Base-by-base conservation (phyloP, 1,140 invertebrate genomes). In the Maniola jurtina region DNA sequence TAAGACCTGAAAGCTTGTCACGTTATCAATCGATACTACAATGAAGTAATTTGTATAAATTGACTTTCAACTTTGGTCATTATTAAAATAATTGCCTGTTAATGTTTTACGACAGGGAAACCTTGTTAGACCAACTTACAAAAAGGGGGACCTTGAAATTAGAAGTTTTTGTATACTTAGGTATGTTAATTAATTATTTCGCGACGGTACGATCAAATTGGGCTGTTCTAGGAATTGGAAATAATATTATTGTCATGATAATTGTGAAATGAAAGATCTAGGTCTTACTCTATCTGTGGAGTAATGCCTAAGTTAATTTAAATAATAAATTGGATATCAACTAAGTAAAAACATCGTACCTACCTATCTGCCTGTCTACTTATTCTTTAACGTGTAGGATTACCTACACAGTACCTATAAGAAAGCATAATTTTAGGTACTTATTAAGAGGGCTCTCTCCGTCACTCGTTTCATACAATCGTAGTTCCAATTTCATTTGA, bases 21-120 rank as follows among this genome's bases (percentile, higher is more conserved):
- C 70, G 75, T 74, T 70, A 55, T 34, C 75, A 74, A 79, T 79
- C 73, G 54, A 33, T 8, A 50, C 38, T 54, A 68, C 73, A 78
- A 78, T 67, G 45, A 50, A 36, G 50, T 65, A 69, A 78, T 72
- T 62, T 60, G 57, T 68, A 64, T 66, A 63, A 72, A 70, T 73
- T 64, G 67, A 54, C 62, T 68, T 61, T 57, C 52, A 35, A 54
- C 52, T 69, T 14, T 57, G 66, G 42, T 36, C 45, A 68, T 68
- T 68, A 63, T 68, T n/a, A 54, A 58, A 52, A 50, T 68, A 63
- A 68, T 68, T 68, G 66, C 33, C 16, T 68, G 60, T 68, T 63
- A 66, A 68, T 68, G 47, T 68, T 59, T 63, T 11, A 61, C 33
- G 42, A 59, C 33, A 63, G 40, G 8, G 47, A 52, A 25, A 65